Percentiles rank a stretch among this genome's conserved stretches.
Evolutionary conservation across 1,140 invertebrate genomes (phyloP).

Genomic region (Papilio polyxenes): DNA sequence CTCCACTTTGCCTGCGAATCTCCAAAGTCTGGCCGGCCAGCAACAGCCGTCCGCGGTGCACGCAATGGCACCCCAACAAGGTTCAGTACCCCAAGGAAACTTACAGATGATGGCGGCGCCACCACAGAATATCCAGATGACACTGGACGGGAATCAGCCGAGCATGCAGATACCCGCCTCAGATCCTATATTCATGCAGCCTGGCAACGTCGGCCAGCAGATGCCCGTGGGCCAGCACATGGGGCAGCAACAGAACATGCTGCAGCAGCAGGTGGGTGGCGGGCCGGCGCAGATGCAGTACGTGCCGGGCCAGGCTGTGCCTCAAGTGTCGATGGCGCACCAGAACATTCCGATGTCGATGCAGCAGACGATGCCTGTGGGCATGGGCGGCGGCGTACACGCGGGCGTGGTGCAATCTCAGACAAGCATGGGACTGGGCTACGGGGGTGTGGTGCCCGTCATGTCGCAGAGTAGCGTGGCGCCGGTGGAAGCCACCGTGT

Average conservation of each 20-base stretch:
- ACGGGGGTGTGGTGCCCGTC: constrained; percentile 75
- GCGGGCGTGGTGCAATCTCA: constrained; percentile 77
- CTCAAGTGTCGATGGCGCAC: constrained; percentile 70
- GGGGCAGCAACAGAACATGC: constrained; percentile 71
- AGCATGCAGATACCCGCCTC: constrained; percentile 79
- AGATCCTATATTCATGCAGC: constrained; percentile 79
- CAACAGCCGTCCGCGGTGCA: constrained; percentile 76
- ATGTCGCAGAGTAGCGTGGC: constrained; percentile 78
- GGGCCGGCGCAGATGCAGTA: constrained; percentile 74
- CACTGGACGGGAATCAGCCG: constrained; percentile 78
- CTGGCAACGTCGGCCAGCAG: constrained; percentile 73
- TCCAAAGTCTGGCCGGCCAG: constrained; percentile 78
- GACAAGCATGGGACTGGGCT: constrained; percentile 75
- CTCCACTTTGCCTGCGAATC: constrained; percentile 82
- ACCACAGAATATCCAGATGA: constrained; percentile 81
- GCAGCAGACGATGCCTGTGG: constrained; percentile 74
- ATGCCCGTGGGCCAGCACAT: constrained; percentile 74
- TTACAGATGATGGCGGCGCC: constrained; percentile 82
- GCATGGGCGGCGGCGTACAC: constrained; percentile 75
- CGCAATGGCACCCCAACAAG: constrained; percentile 77
- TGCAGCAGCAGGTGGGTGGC: constrained; percentile 71
- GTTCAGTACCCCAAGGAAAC: constrained; percentile 81
- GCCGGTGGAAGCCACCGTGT: constrained; percentile 71
- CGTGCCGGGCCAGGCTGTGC: constrained; percentile 75
- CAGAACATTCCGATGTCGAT: constrained; percentile 80